Percentiles rank a stretch among this genome's conserved stretches.
phyloP scores from a whole-genome alignment of 2,888 invertebrate genomes.

The Dasypolia templi region DNA sequence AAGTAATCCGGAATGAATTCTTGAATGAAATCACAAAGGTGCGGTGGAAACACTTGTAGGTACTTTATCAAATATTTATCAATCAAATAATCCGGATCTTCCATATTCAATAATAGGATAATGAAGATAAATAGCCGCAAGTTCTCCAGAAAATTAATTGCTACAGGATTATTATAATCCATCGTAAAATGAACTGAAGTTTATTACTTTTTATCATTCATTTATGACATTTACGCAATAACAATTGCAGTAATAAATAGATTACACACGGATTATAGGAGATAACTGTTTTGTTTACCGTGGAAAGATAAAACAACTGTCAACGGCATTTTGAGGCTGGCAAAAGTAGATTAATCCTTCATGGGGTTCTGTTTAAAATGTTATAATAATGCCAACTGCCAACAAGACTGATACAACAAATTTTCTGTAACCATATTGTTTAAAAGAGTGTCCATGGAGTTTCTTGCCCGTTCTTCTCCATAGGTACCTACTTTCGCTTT shows the following conservation, averaged over 20 bases:
- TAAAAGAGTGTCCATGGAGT: too few species aligned
- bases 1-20: constrained; percentile 25
- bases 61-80: constrained; percentile 28
- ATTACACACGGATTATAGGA: background rate
- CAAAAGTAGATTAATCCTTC: too few species aligned
- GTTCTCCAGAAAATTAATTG: constrained; percentile 59
- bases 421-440: too few species aligned
- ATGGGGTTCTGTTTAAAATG: too few species aligned
- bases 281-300: background rate
- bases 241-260: constrained; percentile 21
- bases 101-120: constrained; percentile 49
- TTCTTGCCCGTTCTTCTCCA: too few species aligned
- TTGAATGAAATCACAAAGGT: constrained; percentile 34
- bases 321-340: constrained; percentile 5
- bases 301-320: constrained; percentile 24
- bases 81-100: constrained; percentile 43
- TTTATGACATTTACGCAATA: constrained; percentile 23
- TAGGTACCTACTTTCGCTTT: too few species aligned
- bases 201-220: constrained; percentile 33
- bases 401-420: too few species aligned
- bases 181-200: constrained; percentile 29
- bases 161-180: constrained; percentile 60
- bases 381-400: too few species aligned
- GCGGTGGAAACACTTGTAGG: constrained; percentile 34
- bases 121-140: constrained; percentile 49